These are phyloP conservation scores for Chondrilla cf. caribensis DNA, from an alignment of 37 sponge, comb jelly and placozoan genomes.

Conservation along the genomic window DNA sequence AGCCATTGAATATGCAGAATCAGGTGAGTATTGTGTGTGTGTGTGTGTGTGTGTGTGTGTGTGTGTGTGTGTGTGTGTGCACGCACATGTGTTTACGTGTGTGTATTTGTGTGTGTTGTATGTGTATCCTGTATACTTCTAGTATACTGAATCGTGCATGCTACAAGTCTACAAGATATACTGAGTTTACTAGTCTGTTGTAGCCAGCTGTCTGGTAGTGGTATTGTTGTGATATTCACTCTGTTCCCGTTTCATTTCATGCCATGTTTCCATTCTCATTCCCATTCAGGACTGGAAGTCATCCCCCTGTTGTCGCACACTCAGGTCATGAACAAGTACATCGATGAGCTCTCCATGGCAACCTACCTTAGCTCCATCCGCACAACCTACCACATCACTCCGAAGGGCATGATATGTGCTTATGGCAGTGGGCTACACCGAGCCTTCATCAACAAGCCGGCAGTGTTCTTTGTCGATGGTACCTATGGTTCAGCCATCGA, in stretches of 20 bases:
- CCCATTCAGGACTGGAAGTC: conserved; percentile 2
- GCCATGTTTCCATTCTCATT: not conserved
- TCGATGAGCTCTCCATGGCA: conserved; percentile 16
- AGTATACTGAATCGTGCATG: too few relatives aligned
- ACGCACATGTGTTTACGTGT: too few relatives aligned
- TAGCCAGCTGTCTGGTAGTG: too few relatives aligned
- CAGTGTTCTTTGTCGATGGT: conserved; percentile 19
- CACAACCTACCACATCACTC: conserved; percentile 9
- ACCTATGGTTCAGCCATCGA: conserved; percentile 22
- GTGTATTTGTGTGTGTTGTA: too few relatives aligned
- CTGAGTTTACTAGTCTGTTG: too few relatives aligned
- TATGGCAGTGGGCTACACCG: conserved; percentile 20
- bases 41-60: too few relatives aligned
- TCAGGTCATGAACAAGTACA: conserved; percentile 24
- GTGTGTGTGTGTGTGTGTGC: too few relatives aligned
- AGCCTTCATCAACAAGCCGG: conserved; percentile 12
- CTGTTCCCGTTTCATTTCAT: too few relatives aligned
- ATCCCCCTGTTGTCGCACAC: not conserved
- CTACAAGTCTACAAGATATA: too few relatives aligned
- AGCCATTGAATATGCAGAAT: conserved; percentile 14
- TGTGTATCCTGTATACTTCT: too few relatives aligned
- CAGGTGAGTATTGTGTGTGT: not conserved
- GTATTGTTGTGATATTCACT: too few relatives aligned
- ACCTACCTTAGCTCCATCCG: not conserved
- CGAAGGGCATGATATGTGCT: not conserved